phyloP scores from a whole-genome alignment of 35 echinoderm and acorn worm species.

The Ptychodera flava region DNA sequence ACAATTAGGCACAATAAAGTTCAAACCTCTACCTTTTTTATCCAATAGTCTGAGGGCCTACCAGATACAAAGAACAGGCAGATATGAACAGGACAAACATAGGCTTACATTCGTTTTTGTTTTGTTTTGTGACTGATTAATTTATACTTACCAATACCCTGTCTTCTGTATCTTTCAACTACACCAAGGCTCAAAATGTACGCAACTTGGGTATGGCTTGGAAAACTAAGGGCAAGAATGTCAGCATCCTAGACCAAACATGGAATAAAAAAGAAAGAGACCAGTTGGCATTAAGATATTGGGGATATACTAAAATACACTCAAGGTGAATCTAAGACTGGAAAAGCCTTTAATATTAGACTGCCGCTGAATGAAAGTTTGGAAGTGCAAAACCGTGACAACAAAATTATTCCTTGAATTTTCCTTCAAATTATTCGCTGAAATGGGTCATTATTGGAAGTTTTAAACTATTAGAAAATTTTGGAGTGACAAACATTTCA shows the following conservation, averaged over 20 bases:
- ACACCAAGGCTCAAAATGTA: conserved; percentile 96
- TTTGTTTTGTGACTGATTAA: too few species aligned
- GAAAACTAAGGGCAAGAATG: conserved; percentile 86
- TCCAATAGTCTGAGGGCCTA: too few species aligned
- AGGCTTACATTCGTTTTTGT: too few species aligned
- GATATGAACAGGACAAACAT: too few species aligned
- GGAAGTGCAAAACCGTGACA: background rate
- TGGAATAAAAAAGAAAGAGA: too few species aligned
- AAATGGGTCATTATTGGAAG: too few species aligned
- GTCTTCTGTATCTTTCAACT: conserved; percentile 68
- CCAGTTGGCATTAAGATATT: background rate
- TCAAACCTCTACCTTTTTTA: too few species aligned
- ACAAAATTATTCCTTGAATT: background rate
- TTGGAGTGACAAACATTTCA: too few species aligned
- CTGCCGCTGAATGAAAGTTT: background rate
- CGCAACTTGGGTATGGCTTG: conserved; percentile 87
- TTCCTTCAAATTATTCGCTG: too few species aligned
- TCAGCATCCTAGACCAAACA: conserved; percentile 72
- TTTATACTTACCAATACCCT: conserved; percentile 95
- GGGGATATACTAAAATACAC: background rate
- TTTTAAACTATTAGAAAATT: too few species aligned
- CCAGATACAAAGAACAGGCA: too few species aligned
- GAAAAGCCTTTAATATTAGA: background rate
- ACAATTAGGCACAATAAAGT: too few species aligned
- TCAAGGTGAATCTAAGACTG: background rate